phyloP scores from a whole-genome alignment of 2,797 vertebrate species.

The Corythornis leucogaster region DNA sequence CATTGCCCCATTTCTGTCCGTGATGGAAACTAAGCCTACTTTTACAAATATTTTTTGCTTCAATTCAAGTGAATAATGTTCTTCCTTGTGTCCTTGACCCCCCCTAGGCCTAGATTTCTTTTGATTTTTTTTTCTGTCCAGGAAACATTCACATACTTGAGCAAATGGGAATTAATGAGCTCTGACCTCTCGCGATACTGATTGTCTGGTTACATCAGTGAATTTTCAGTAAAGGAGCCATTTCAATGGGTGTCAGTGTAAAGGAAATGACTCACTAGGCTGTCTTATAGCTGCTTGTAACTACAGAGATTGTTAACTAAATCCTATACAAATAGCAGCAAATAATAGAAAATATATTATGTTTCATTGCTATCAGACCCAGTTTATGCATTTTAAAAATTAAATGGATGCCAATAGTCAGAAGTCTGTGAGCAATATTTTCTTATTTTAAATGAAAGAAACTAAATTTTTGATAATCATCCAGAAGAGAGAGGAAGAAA shows the following conservation, averaged over 20 bases:
- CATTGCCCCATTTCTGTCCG: background rate
- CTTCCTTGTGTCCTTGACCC: background rate
- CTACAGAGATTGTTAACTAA: conserved; percentile 31
- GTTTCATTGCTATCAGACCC: background rate
- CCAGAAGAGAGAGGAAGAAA: background rate
- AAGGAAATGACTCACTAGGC: conserved; percentile 64
- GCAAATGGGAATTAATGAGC: conserved; percentile 56
- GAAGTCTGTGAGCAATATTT: background rate
- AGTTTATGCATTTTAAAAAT: background rate
- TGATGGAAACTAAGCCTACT: background rate
- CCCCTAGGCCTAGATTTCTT: background rate
- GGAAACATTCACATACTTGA: conserved; percentile 14
- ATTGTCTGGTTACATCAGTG: conserved; percentile 50
- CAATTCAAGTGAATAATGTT: conserved; percentile 9
- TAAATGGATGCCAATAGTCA: background rate
- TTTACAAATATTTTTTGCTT: conserved; percentile 9
- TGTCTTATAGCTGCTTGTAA: conserved; percentile 10
- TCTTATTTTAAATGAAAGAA: background rate
- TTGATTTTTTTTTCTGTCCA: conserved; percentile 11
- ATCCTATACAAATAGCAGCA: conserved; percentile 29
- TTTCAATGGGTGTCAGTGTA: conserved; percentile 40
- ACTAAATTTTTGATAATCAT: background rate
- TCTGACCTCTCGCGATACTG: conserved; percentile 61
- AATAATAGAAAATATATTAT: conserved; percentile 29
- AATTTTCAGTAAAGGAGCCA: conserved; percentile 24